Base-by-base conservation (phyloP, 2,888 invertebrate genomes). In the Colostygia pectinataria region DNA sequence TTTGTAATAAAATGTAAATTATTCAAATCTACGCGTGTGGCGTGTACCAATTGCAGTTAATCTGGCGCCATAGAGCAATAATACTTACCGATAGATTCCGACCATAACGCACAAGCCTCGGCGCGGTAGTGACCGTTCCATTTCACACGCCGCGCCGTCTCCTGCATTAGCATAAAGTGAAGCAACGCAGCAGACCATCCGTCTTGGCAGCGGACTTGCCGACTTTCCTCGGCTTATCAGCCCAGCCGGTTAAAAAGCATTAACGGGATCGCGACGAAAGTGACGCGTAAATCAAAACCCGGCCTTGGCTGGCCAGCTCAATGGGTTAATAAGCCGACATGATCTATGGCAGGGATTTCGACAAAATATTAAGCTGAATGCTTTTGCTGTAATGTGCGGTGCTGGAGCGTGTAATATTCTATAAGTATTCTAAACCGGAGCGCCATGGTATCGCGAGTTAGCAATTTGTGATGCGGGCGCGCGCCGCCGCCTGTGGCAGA, bases 201-300 rank as follows among this genome's bases (percentile, higher is more conserved):
- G 74, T 84, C 82, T 80, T 80, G 70, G 77, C 77, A 75, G 69
- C 70, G 73, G 75, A 80, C 81, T 83, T 80, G 71, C 72, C 75
- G 76, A 81, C 82, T 84, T 83, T 80, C 77, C 74, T 75, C 61
- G 63, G 65, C 68, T 72, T 80, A 80, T 77, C 77, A 61, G 63
- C 32, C 46, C 36, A 31, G 69, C 71, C 74, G 68, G 71, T 78
- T 83, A 80, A 73, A 84, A 76, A 83, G 76, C 71, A 69, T 75
- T 87, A 87, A 85, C 87, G 86, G 87, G 85, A 80, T 70, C 57
- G 63, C 68, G 74, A 77, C 68, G 83, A 86, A 86, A 86, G 83
- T 84, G 83, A 84, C 70, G 73, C 77, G 78, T 83, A 78, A 83
- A 83, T 84, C 79, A 81, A 79, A 80, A 68, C 60, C 56, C 61